Conservation (phyloP, 2,888 invertebrate species). For the Ophion costatus region DNA sequence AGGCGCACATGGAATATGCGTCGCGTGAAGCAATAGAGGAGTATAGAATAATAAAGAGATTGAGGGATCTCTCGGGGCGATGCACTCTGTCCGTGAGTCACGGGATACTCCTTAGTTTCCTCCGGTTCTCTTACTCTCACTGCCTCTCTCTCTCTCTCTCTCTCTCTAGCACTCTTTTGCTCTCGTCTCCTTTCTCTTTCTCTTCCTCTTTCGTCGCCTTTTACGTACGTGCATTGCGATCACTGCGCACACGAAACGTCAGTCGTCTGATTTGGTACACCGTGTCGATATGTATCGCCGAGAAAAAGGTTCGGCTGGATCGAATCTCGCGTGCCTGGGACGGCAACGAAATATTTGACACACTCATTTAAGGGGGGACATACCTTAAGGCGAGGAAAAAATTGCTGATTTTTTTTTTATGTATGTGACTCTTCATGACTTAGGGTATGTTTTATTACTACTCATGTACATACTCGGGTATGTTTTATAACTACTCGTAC, state of each 20-base stretch:
- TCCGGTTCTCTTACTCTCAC: constrained; percentile 28
- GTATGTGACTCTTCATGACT: too few species aligned
- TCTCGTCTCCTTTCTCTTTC: constrained; percentile 1
- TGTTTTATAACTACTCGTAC: too few species aligned
- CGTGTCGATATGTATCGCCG: too few species aligned
- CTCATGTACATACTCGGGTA: too few species aligned
- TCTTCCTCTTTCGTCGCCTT: constrained; percentile 11
- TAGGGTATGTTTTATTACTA: too few species aligned
- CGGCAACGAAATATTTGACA: too few species aligned
- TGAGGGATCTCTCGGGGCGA: constrained; percentile 67
- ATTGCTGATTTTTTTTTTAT: too few species aligned
- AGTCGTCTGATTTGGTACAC: background rate
- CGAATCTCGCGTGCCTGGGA: too few species aligned
- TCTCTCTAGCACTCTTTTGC: background rate
- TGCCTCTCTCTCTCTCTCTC: constrained; percentile 4
- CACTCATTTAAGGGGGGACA: too few species aligned
- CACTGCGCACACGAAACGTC: background rate
- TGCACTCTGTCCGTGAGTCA: constrained; percentile 66
- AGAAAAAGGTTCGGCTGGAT: too few species aligned
- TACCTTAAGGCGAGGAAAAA: too few species aligned
- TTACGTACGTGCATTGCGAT: constrained; percentile 8
- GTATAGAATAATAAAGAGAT: constrained; percentile 66
- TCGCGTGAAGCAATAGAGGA: constrained; percentile 65
- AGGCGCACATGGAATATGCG: constrained; percentile 45
- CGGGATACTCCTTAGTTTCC: constrained; percentile 26